Evolutionary conservation across 2,888 invertebrate genomes (phyloP).

Genomic region (Bombylius major): DNA sequence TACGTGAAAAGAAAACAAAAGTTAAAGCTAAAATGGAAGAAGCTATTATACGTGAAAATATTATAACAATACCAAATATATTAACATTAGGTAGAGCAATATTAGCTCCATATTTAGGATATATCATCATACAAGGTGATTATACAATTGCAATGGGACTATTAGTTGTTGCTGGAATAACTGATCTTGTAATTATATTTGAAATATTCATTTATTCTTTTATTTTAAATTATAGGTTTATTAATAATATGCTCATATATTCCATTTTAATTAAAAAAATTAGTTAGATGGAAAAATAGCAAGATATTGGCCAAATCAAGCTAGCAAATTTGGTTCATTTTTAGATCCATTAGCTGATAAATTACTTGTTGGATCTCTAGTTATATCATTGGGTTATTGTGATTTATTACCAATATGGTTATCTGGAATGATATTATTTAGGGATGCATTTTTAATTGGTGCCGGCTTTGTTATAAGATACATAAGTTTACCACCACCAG

Average conservation of each 20-base stretch:
- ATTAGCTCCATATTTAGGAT: constrained; percentile 78
- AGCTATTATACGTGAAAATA: constrained; percentile 55
- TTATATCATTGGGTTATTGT: constrained; percentile 74
- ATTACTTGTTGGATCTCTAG: constrained; percentile 77
- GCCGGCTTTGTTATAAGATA: constrained; percentile 88
- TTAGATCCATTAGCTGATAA: constrained; percentile 97
- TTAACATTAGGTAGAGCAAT: constrained; percentile 75
- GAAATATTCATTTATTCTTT: constrained; percentile 1
- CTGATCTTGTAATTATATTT: constrained; percentile 63
- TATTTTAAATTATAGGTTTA: constrained; percentile 2
- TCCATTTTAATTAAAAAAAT: too few relatives aligned
- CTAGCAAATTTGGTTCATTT: constrained; percentile 87
- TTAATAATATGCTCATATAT: too few relatives aligned
- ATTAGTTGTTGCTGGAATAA: constrained; percentile 74
- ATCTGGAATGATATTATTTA: constrained; percentile 67
- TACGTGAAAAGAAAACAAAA: constrained; percentile 56
- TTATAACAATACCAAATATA: constrained; percentile 87
- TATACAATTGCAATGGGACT: constrained; percentile 71
- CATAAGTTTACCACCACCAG: constrained; percentile 77
- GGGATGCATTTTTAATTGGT: constrained; percentile 69
- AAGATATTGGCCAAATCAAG: constrained; percentile 78
- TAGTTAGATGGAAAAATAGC: constrained; percentile 95
- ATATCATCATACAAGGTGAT: constrained; percentile 70
- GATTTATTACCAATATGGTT: constrained; percentile 70
- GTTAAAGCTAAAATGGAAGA: constrained; percentile 64